These are phyloP conservation scores for Odontocolon sp. DNA, from an alignment of 2,888 invertebrate genomes.

Conservation along the genomic window DNA sequence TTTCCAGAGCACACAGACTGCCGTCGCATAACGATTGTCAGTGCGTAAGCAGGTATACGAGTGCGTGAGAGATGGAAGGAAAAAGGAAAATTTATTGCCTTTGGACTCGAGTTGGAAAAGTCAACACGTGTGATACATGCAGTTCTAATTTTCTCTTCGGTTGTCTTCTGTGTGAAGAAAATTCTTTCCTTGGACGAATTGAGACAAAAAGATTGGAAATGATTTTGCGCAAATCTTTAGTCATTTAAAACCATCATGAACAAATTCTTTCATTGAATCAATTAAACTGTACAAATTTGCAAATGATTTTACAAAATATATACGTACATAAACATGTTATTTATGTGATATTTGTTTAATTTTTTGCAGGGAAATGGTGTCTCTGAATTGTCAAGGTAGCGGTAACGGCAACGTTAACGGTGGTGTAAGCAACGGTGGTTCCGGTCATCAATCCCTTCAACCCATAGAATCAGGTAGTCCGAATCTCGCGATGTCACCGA, in stretches of 20 bases:
- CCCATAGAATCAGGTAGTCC: conserved; percentile 76
- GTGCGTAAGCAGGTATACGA: neutral
- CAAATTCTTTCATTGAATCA: neutral
- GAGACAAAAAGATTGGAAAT: no score
- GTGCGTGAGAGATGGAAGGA: conserved; percentile 26
- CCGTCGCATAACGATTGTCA: conserved; percentile 14
- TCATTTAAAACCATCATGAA: no score
- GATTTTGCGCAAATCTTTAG: no score
- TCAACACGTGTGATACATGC: conserved; percentile 43
- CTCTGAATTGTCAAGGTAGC: conserved; percentile 72
- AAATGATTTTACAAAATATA: no score
- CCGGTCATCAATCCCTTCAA: conserved; percentile 72
- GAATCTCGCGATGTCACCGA: conserved; percentile 76
- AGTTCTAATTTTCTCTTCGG: neutral
- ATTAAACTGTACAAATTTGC: no score
- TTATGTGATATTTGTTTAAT: neutral
- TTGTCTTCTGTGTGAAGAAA: conserved; percentile 10
- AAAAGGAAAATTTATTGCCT: conserved; percentile 54
- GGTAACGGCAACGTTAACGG: conserved; percentile 65
- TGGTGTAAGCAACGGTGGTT: conserved; percentile 67
- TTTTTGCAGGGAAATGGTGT: conserved; percentile 72
- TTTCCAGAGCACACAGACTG: no score
- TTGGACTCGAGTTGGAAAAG: conserved; percentile 17
- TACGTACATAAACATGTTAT: no score
- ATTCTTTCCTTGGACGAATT: neutral